These are phyloP conservation scores for Alethe diademata DNA, from an alignment of 2,113 vertebrate species.

Conservation along the genomic window DNA sequence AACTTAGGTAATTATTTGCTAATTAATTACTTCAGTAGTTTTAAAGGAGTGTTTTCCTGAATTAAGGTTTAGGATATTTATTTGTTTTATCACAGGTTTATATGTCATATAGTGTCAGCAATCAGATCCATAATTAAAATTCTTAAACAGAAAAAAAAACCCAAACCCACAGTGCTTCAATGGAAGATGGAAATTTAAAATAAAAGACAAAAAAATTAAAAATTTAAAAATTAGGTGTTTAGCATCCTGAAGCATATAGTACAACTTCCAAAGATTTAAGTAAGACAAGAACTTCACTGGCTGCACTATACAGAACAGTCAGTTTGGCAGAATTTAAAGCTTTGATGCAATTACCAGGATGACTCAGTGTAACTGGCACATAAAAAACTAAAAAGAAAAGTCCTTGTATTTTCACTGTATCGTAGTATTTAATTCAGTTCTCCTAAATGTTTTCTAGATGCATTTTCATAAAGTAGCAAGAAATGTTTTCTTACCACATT, in stretches of 20 bases:
- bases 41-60: neutral
- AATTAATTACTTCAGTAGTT: neutral
- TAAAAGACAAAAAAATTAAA: neutral
- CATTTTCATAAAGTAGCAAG: neutral
- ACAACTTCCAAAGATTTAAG: neutral
- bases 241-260: neutral
- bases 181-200: neutral
- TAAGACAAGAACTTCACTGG: neutral
- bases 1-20: neutral
- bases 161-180: rapidly evolving
- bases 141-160: neutral
- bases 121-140: neutral
- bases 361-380: neutral
- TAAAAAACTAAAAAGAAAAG: neutral
- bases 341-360: neutral
- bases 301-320: neutral
- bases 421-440: neutral
- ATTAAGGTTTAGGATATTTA: neutral
- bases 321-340: neutral
- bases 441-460: neutral
- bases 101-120: neutral
- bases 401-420: neutral
- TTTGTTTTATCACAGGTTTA: neutral
- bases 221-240: neutral
- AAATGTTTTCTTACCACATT: neutral